Evolutionary conservation across 2,113 vertebrate species (phyloP).

Genomic region (Drymodes brunneopygia): DNA sequence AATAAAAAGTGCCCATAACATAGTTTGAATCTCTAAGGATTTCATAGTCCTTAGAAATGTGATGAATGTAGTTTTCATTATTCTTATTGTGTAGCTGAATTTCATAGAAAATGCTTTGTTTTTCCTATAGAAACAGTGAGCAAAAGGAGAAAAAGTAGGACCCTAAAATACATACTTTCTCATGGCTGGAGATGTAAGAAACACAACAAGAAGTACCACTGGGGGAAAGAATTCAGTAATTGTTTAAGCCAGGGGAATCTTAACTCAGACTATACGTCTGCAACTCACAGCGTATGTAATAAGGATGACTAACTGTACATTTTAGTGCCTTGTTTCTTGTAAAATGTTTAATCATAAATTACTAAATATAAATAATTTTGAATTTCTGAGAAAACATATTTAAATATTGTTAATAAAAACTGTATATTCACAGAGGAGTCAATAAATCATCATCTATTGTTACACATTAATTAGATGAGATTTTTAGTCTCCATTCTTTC

Average conservation of each 20-base stretch:
- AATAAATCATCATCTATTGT: conserved; percentile 45
- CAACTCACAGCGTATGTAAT: background rate
- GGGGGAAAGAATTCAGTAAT: background rate
- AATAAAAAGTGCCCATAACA: background rate
- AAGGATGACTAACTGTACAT: conserved; percentile 3
- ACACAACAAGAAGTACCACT: background rate
- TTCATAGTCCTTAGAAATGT: background rate
- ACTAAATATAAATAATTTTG: conserved; percentile 16
- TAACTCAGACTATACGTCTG: background rate
- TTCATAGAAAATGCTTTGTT: background rate
- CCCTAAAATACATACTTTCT: background rate
- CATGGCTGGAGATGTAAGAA: background rate
- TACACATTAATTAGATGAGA: background rate
- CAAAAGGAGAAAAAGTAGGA: background rate
- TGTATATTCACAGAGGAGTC: conserved; percentile 23
- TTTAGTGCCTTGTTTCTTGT: conserved; percentile 56
- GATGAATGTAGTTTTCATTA: background rate
- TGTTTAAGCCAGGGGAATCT: background rate
- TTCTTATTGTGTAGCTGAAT: background rate
- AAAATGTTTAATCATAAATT: conserved; percentile 46
- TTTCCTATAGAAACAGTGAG: background rate
- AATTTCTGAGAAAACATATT: conserved; percentile 10
- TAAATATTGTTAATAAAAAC: conserved; percentile 36
- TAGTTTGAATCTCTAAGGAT: background rate
- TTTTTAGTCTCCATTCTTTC: background rate